phyloP scores from a whole-genome alignment of 2,113 vertebrate species.

The Progne subis region DNA sequence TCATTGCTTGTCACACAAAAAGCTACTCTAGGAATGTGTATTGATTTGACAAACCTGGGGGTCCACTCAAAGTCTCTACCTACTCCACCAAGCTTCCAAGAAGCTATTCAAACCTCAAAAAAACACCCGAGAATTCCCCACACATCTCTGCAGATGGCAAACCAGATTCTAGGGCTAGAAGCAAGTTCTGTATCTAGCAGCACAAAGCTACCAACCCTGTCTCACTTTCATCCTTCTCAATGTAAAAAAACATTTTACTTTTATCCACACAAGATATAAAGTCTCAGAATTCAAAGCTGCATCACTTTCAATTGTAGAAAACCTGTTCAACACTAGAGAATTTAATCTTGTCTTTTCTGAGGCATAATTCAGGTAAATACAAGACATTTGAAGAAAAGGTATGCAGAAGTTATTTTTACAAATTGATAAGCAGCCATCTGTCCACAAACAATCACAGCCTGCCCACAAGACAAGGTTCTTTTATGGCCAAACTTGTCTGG shows the following conservation, averaged over 20 bases:
- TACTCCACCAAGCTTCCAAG: background rate
- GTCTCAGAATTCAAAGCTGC: background rate
- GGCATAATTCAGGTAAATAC: background rate
- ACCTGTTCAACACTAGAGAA: background rate
- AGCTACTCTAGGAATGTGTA: background rate
- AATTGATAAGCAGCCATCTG: conserved; percentile 49
- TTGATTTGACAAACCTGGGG: background rate
- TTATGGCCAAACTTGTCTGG: conserved; percentile 18
- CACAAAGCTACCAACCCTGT: background rate
- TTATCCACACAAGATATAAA: background rate
- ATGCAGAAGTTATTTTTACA: conserved; percentile 35
- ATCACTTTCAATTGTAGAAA: background rate
- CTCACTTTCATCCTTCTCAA: background rate
- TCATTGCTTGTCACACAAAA: background rate
- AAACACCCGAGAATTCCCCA: fast-evolving
- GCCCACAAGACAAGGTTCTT: conserved; percentile 21
- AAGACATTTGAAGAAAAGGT: background rate
- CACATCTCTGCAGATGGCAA: background rate
- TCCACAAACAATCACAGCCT: conserved; percentile 18
- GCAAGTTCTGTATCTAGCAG: background rate
- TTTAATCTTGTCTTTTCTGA: background rate
- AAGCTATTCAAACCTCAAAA: background rate
- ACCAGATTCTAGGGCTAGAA: background rate
- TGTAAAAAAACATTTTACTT: background rate
- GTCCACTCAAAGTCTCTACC: background rate